phyloP scores from a whole-genome alignment of 2,888 invertebrate genomes.

The Cephonodes hylas region DNA sequence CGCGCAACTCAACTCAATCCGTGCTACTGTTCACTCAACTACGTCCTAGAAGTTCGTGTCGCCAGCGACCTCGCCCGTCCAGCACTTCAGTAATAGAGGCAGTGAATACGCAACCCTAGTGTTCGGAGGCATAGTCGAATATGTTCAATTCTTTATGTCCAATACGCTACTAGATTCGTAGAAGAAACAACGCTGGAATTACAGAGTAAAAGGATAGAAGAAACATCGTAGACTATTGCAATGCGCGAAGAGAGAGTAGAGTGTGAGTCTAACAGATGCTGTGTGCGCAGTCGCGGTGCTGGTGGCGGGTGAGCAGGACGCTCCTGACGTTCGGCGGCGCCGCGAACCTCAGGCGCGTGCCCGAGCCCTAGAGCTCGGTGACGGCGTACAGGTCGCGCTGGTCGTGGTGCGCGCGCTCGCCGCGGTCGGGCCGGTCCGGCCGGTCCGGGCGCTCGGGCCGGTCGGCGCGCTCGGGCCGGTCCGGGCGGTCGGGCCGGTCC shows the following conservation, averaged over 20 bases:
- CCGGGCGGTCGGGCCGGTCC: constrained; percentile 83
- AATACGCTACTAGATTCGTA: neutral
- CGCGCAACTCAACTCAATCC: neutral
- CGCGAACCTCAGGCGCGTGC: neutral
- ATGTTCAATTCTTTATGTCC: neutral
- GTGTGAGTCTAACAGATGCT: neutral
- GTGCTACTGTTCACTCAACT: neutral
- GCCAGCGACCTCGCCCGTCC: neutral
- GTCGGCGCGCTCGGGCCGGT: constrained; percentile 81
- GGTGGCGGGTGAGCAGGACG: neutral
- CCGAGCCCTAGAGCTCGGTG: constrained; percentile 61
- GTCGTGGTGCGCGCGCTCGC: constrained; percentile 43
- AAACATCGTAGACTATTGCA: neutral
- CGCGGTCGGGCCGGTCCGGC: constrained; percentile 41
- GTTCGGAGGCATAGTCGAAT: neutral
- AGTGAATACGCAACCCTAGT: neutral
- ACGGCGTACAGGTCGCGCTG: constrained; percentile 86
- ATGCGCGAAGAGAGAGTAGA: neutral
- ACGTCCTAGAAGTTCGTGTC: neutral
- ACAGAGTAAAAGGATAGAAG: neutral
- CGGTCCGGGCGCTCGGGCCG: constrained; percentile 84
- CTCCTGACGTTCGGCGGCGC: neutral
- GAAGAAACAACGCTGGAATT: neutral
- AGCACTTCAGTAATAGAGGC: neutral
- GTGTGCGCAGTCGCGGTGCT: neutral